These are phyloP conservation scores for Thunnus maccoyii DNA, from an alignment of 2,113 vertebrate genomes.

Conservation along the genomic window DNA sequence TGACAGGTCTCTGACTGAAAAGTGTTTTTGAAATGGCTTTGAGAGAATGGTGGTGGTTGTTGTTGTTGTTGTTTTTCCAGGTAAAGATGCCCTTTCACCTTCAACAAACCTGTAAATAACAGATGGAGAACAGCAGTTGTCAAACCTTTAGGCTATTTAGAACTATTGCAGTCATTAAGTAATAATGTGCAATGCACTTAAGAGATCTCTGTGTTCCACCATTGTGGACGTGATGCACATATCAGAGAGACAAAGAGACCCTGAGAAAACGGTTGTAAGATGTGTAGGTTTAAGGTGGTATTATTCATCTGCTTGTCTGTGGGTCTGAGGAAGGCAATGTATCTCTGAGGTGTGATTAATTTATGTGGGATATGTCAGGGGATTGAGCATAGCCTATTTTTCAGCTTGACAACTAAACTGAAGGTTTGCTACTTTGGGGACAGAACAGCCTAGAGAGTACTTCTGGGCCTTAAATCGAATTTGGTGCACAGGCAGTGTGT, in stretches of 20 bases:
- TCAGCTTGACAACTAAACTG: constrained; percentile 73
- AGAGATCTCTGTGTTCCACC: constrained; percentile 10
- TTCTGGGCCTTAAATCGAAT: constrained; percentile 29
- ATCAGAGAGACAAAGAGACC: constrained; percentile 30
- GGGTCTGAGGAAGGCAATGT: constrained; percentile 39
- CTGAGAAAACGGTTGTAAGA: constrained; percentile 26
- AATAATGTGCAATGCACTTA: constrained; percentile 18
- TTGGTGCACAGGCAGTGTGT: not conserved
- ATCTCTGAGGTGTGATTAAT: constrained; percentile 73
- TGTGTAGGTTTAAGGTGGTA: constrained; percentile 30
- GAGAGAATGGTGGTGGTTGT: not conserved
- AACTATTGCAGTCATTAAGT: constrained; percentile 15
- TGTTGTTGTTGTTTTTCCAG: not conserved
- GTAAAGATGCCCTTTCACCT: not conserved
- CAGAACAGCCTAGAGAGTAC: not conserved
- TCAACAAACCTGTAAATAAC: constrained; percentile 9
- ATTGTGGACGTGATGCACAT: constrained; percentile 10
- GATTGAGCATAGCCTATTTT: constrained; percentile 57
- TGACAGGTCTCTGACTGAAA: constrained; percentile 6
- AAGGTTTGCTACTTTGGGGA: constrained; percentile 23
- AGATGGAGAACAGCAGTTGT: not conserved
- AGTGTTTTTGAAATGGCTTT: constrained; percentile 1
- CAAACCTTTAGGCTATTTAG: not conserved
- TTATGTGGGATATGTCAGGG: constrained; percentile 55
- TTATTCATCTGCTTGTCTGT: constrained; percentile 61